Evolutionary conservation across 2,797 vertebrate species (phyloP).

Genomic region (Meriones psammophilus): DNA sequence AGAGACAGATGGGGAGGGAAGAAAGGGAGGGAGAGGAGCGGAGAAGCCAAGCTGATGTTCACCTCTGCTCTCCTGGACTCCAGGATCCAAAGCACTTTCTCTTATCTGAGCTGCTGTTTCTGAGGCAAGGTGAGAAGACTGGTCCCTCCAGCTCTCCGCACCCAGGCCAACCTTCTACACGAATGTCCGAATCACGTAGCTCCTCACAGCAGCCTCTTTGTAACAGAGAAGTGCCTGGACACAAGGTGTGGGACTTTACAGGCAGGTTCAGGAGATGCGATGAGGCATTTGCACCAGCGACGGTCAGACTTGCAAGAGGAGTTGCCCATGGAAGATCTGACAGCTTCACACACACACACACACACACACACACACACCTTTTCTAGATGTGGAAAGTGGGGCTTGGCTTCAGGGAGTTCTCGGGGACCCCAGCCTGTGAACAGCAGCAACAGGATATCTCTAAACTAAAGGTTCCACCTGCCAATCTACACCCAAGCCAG

Average conservation of each 20-base stretch:
- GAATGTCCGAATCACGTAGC: neutral
- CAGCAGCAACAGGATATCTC: neutral
- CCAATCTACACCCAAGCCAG: neutral
- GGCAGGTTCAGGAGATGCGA: neutral
- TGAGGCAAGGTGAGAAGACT: neutral
- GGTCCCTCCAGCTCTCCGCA: neutral
- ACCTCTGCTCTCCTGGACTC: neutral
- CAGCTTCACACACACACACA: too few relatives aligned
- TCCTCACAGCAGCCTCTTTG: neutral
- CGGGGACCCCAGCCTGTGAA: neutral
- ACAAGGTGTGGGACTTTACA: neutral
- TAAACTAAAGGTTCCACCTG: neutral
- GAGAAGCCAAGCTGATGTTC: neutral
- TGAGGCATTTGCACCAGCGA: neutral
- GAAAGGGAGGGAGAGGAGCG: neutral
- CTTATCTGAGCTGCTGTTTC: neutral
- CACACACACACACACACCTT: too few relatives aligned
- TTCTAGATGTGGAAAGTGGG: neutral
- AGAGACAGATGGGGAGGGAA: neutral
- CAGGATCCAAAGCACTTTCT: conserved; percentile 25
- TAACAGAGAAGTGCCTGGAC: neutral
- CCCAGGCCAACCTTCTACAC: neutral
- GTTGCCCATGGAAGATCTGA: neutral
- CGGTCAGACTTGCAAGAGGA: neutral
- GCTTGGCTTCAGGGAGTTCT: neutral